Conservation (phyloP, 2,113 vertebrate species). For the Entelurus aequoreus region DNA sequence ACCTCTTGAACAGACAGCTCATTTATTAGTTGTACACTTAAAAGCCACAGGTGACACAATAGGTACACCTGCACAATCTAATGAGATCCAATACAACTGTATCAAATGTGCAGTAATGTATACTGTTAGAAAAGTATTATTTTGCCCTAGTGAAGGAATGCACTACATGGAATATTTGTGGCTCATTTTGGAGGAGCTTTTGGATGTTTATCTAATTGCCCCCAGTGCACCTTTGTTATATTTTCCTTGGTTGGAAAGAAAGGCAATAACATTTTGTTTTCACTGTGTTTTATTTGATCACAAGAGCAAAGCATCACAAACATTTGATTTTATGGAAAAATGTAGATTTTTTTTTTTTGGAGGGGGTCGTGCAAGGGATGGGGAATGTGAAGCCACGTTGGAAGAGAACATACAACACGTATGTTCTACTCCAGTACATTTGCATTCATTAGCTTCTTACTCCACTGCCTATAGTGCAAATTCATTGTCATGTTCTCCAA, state of each 20-base stretch:
- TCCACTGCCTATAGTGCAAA: not conserved
- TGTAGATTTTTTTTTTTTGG: not conserved
- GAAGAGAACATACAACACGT: not conserved
- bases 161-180: not conserved
- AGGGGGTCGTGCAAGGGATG: no score
- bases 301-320: not conserved
- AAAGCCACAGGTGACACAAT: not conserved
- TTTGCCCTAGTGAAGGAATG: not conserved
- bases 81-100: not conserved
- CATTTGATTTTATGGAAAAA: not conserved
- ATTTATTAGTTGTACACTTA: not conserved
- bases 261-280: not conserved
- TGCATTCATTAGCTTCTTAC: slow-evolving; percentile 1
- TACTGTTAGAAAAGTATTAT: not conserved
- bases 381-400: not conserved
- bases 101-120: not conserved
- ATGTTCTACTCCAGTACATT: not conserved
- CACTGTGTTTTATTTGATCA: slow-evolving; percentile 10
- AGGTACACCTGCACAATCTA: not conserved
- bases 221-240: not conserved
- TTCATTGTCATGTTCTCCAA: not conserved
- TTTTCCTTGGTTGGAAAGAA: not conserved
- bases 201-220: not conserved
- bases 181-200: not conserved
- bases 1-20: not conserved